Evolutionary conservation across 2,888 invertebrate species (phyloP), one percentile per base, ranked within the genome.

Genomic region (Antitype chi): DNA sequence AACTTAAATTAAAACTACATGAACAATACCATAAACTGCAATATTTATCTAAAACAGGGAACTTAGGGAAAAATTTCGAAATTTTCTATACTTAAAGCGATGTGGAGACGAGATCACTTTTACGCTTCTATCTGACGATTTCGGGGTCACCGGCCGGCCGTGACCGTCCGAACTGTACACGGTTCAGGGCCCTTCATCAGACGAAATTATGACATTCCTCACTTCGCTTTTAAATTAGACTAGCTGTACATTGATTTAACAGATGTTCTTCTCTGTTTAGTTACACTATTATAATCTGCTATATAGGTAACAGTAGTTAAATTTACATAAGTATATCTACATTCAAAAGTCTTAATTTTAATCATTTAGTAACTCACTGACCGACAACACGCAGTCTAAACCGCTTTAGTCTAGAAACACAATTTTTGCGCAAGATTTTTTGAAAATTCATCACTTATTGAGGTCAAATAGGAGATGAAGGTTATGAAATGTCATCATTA

Each of bases 81-180:
- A 25, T n/a, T 57, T 70, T 47, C 7, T 9, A 2, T 25, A 47
- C 7, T 47, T 38, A 32, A 25, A 32, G 17, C 52, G 32, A 59
- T 15, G 8, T 5, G 17, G 43, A 52, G 32, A 73, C 60, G 15
- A 62, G n/a, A 28, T 66, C 23, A 47, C 8, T 15, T 68, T 15
- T n/a, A 69, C 49, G 7, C 20, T 57, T 32, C 17, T 32, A 47
- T 43, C 43, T 2, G 28, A 52, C n/a, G 25, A 15, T 69, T 25
- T 17, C 28, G 25, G 66, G 81, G 81, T 70, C 81, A 60, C 28
- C 15, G 60, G 17, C 28, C 60, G 75, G 25, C 75, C 69, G 52
- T 70, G 75, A 81, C 80, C 69, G 59, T 55, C 68, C 23, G 25
- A 32, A 9, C 13, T 43, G 17, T 15, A n/a, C 23, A n/a, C 28